These are phyloP conservation scores for Argyra leucocephala DNA, from an alignment of 2,888 invertebrate genomes.

Conservation along the genomic window DNA sequence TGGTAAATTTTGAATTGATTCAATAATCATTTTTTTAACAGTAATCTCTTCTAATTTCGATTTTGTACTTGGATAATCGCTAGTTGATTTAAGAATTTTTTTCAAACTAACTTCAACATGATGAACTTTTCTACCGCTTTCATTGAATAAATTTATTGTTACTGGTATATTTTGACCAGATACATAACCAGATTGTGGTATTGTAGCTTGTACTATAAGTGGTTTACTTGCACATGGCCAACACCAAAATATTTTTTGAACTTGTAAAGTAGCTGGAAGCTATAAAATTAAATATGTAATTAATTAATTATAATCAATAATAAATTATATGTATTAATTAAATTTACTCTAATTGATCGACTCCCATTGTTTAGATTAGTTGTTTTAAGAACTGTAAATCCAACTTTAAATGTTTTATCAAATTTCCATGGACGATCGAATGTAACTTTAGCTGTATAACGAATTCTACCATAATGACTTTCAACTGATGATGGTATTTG, in stretches of 20 bases:
- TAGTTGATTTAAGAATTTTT: slow-evolving; percentile 32
- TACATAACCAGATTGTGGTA: slow-evolving; percentile 39
- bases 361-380: slow-evolving; percentile 68
- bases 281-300: slow-evolving; percentile 16
- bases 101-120: slow-evolving; percentile 29
- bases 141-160: slow-evolving; percentile 45
- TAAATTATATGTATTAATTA: not conserved
- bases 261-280: slow-evolving; percentile 32
- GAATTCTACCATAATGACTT: slow-evolving; percentile 62
- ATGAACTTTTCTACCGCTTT: slow-evolving; percentile 46
- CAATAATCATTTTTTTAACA: slow-evolving; percentile 28
- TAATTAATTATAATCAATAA: not conserved
- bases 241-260: slow-evolving; percentile 35
- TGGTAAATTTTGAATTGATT: slow-evolving; percentile 28
- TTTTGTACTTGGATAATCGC: slow-evolving; percentile 24
- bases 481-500: slow-evolving; percentile 72
- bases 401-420: slow-evolving; percentile 66
- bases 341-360: slow-evolving; percentile 36
- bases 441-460: slow-evolving; percentile 70
- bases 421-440: slow-evolving; percentile 75
- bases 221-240: slow-evolving; percentile 27
- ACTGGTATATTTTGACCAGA: slow-evolving; percentile 27
- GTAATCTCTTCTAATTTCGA: slow-evolving; percentile 29
- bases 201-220: slow-evolving; percentile 30
- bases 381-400: slow-evolving; percentile 68